Evolutionary conservation across 2,113 vertebrate species (phyloP).

Genomic region (Dolichallabes microphthalmus): DNA sequence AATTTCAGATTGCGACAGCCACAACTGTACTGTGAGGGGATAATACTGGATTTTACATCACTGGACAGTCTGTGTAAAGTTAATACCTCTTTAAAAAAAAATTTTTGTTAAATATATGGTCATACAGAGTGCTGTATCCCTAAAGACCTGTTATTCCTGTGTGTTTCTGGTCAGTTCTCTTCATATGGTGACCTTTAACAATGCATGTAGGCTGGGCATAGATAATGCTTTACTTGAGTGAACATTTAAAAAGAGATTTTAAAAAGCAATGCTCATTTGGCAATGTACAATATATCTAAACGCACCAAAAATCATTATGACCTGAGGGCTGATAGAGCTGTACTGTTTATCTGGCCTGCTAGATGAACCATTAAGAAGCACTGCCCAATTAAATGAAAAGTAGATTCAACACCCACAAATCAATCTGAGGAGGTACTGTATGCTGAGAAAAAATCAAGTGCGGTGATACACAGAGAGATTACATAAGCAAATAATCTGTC

Average conservation of each 20-base stretch:
- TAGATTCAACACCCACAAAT: conserved; percentile 28
- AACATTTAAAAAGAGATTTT: background rate
- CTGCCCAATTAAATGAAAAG: conserved; percentile 49
- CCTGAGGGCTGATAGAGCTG: background rate
- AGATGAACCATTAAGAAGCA: conserved; percentile 45
- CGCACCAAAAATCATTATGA: background rate
- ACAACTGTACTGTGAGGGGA: background rate
- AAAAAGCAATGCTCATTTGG: background rate
- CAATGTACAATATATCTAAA: background rate
- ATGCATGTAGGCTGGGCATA: background rate
- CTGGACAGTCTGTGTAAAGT: background rate
- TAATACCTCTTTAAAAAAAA: background rate
- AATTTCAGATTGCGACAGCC: background rate
- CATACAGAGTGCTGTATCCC: background rate
- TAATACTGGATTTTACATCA: background rate
- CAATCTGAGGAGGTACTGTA: conserved; percentile 30
- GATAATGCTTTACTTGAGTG: background rate
- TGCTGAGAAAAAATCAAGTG: background rate
- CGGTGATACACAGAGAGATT: conserved; percentile 31
- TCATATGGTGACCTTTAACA: background rate
- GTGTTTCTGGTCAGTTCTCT: background rate
- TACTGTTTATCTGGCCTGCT: conserved; percentile 15
- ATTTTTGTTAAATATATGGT: background rate
- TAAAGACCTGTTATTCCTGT: background rate
- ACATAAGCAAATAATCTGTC: conserved; percentile 44